A percentile compares a stretch with the other conserved stretches of the same genome.
phyloP scores from a whole-genome alignment of 1,140 invertebrate genomes.

The Sesamia nonagrioides region DNA sequence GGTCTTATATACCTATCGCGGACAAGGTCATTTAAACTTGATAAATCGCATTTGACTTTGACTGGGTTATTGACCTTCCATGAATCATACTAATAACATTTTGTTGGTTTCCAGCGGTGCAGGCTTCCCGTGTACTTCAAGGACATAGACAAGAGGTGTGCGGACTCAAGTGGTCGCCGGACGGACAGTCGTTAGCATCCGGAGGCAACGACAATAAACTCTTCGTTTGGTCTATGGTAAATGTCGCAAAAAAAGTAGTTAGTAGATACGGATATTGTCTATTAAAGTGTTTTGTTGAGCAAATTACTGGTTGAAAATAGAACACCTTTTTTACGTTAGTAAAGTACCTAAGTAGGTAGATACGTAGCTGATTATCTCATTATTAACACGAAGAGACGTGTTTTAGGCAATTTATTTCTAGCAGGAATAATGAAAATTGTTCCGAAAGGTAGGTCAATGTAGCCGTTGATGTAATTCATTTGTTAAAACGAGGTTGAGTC shows the following conservation, averaged over 20 bases:
- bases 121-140: constrained; percentile 93
- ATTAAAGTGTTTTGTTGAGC: not conserved
- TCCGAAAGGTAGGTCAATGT: constrained; percentile 13
- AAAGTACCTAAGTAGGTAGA: no score
- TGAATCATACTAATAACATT: constrained; percentile 26
- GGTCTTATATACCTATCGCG: no score
- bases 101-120: constrained; percentile 85
- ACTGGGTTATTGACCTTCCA: not conserved
- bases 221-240: constrained; percentile 97
- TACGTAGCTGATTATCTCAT: no score
- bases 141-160: constrained; percentile 99
- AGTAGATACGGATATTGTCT: constrained; percentile 13
- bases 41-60: not conserved
- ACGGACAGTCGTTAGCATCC: constrained; percentile 98
- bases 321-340: no score
- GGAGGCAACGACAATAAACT: constrained; percentile 99
- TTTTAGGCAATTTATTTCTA: not conserved
- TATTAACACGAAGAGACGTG: no score
- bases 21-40: not conserved
- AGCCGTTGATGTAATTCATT: constrained; percentile 3
- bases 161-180: constrained; percentile 99
- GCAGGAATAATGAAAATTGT: constrained; percentile 6
- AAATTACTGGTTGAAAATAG: not conserved
- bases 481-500: not conserved
- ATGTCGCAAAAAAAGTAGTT: constrained; percentile 39